Evolutionary conservation across 2,888 invertebrate species (phyloP).

Genomic region (Graphium colonna): DNA sequence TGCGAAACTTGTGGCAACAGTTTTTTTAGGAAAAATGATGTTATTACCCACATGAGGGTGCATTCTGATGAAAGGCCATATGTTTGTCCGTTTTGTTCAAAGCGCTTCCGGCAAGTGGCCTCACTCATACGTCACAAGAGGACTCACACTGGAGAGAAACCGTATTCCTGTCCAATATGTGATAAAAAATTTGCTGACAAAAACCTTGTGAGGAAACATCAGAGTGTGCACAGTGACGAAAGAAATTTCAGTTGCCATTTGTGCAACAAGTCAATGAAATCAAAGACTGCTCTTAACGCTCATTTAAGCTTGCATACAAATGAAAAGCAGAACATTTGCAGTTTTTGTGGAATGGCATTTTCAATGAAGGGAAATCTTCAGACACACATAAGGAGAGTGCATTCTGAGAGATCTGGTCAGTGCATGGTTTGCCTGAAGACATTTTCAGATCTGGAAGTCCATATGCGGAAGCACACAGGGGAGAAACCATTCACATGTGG

Average conservation of each 20-base stretch:
- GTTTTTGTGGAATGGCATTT: constrained; percentile 68
- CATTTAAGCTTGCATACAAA: constrained; percentile 68
- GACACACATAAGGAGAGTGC: constrained; percentile 74
- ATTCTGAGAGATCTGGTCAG: constrained; percentile 77
- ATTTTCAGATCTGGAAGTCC: constrained; percentile 76
- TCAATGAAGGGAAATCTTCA: constrained; percentile 77
- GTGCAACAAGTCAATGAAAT: constrained; percentile 75
- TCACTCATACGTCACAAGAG: constrained; percentile 64
- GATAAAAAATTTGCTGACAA: constrained; percentile 58
- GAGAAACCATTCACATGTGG: constrained; percentile 68
- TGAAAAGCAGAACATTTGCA: constrained; percentile 65
- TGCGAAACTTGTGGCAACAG: constrained; percentile 70
- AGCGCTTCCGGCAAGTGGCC: constrained; percentile 57
- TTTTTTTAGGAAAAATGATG: constrained; percentile 60
- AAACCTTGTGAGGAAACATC: constrained; percentile 56
- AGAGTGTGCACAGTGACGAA: constrained; percentile 66
- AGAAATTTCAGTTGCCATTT: constrained; percentile 76
- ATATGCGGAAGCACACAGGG: constrained; percentile 80
- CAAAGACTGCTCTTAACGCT: constrained; percentile 68
- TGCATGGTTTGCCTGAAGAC: constrained; percentile 76
- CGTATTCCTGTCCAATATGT: constrained; percentile 59
- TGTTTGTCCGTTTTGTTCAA: constrained; percentile 55
- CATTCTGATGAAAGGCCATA: constrained; percentile 67
- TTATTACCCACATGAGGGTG: constrained; percentile 61
- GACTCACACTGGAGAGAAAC: constrained; percentile 67